These are phyloP conservation scores for Chesias legatella DNA, from an alignment of 2,888 invertebrate species.

Conservation along the genomic window DNA sequence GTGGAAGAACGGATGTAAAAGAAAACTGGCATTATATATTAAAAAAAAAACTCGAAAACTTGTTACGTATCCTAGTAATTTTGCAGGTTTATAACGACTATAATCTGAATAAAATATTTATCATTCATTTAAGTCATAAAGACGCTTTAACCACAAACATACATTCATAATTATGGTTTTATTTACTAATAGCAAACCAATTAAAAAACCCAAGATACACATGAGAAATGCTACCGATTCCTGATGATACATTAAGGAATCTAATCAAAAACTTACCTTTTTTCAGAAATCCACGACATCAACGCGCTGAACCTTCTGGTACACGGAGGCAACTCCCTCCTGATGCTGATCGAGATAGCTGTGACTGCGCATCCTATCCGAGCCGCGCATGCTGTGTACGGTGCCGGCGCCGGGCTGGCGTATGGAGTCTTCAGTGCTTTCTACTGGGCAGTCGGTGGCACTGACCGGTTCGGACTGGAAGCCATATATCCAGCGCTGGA, in stretches of 20 bases:
- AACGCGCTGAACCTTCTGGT: constrained; percentile 85
- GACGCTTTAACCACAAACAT: too few relatives aligned
- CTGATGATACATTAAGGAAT: too few relatives aligned
- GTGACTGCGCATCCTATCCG: constrained; percentile 87
- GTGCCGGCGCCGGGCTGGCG: constrained; percentile 78
- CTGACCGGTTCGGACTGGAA: constrained; percentile 75
- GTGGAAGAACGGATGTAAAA: too few relatives aligned
- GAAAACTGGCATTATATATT: too few relatives aligned
- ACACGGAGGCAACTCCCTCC: constrained; percentile 87
- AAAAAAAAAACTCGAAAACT: too few relatives aligned
- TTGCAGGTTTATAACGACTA: too few relatives aligned
- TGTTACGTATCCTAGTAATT: too few relatives aligned
- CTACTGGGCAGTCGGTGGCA: constrained; percentile 71
- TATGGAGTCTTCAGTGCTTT: constrained; percentile 76
- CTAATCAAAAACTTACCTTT: background rate
- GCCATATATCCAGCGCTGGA: constrained; percentile 88
- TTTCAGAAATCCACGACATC: constrained; percentile 79
- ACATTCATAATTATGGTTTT: too few relatives aligned
- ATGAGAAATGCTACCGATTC: too few relatives aligned
- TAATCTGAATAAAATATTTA: too few relatives aligned
- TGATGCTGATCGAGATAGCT: constrained; percentile 86
- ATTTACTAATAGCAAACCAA: background rate
- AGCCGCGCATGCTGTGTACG: constrained; percentile 82
- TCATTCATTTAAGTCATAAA: too few relatives aligned
- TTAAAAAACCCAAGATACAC: too few relatives aligned